These are phyloP conservation scores for Halesus radiatus DNA, from an alignment of 1,140 invertebrate genomes.

Conservation along the genomic window DNA sequence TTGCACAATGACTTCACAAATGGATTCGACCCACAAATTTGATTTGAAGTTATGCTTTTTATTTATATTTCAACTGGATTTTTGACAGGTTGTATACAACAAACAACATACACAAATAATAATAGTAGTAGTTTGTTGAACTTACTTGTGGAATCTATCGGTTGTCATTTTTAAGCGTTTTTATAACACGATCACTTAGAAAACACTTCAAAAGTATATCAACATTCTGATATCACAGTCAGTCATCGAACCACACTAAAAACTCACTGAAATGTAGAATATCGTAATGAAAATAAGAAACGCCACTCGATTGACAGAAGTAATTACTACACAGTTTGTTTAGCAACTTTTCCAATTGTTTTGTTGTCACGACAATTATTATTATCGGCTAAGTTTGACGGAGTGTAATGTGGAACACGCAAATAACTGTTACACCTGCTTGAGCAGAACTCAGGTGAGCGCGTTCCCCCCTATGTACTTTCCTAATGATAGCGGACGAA, in stretches of 20 bases:
- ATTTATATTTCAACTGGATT: no score
- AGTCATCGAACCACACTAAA: constrained; percentile 48
- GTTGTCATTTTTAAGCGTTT: constrained; percentile 52
- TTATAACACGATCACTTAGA: constrained; percentile 42
- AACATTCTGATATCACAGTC: constrained; percentile 45
- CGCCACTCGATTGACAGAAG: no score
- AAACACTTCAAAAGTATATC: constrained; percentile 49
- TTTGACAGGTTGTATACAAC: no score
- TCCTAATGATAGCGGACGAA: constrained; percentile 32
- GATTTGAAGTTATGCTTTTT: no score
- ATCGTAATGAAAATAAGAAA: constrained; percentile 5
- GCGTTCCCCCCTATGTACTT: constrained; percentile 30
- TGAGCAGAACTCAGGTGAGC: constrained; percentile 40
- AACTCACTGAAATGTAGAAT: background rate
- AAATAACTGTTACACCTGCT: constrained; percentile 49
- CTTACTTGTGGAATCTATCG: constrained; percentile 55
- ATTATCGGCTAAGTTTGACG: constrained; percentile 22
- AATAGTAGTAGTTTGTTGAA: constrained; percentile 31
- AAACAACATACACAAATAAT: no score
- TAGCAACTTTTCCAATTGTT: constrained; percentile 47
- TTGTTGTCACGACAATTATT: constrained; percentile 42
- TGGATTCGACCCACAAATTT: no score
- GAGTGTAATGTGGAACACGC: constrained; percentile 16
- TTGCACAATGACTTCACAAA: background rate
- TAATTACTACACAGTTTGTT: constrained; percentile 8